phyloP scores from a whole-genome alignment of 2,797 vertebrate species.

The Kryptopterus vitreolus region DNA sequence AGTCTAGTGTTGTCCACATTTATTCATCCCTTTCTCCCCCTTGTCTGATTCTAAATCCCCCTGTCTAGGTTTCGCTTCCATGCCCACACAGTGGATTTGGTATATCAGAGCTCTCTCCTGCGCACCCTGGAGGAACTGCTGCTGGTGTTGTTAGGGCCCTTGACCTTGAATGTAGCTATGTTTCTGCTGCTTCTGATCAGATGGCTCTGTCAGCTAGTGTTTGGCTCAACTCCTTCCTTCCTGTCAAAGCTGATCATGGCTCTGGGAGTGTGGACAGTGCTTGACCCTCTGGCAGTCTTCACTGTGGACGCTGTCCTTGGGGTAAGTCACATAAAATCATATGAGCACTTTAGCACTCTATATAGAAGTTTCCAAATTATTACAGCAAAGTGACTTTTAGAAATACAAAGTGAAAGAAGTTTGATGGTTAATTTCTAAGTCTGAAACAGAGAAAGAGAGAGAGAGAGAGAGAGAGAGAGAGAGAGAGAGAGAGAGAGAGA shows the following conservation, averaged over 20 bases:
- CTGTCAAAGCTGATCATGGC: constrained; percentile 97
- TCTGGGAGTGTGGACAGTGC: constrained; percentile 93
- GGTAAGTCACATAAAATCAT: constrained; percentile 98
- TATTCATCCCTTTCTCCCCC: background rate
- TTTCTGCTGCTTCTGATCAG: constrained; percentile 91
- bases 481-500: background rate
- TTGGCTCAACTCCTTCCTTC: constrained; percentile 90
- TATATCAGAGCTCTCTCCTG: constrained; percentile 89
- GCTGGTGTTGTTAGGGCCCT: constrained; percentile 86
- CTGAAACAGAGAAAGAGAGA: background rate
- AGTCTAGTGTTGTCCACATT: background rate
- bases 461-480: background rate
- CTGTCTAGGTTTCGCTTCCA: constrained; percentile 81
- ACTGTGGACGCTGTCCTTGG: constrained; percentile 91
- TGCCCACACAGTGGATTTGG: constrained; percentile 84
- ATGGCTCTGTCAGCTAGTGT: constrained; percentile 94
- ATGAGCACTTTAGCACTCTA: constrained; percentile 83
- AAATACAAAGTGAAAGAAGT: constrained; percentile 56
- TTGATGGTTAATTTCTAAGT: background rate
- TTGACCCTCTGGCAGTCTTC: constrained; percentile 94
- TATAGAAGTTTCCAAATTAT: constrained; percentile 80
- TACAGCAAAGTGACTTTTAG: constrained; percentile 81
- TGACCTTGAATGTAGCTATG: constrained; percentile 83
- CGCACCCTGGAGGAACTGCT: constrained; percentile 84
- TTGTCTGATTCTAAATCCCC: constrained; percentile 41